Evolutionary conservation across 2,113 vertebrate species (phyloP).

Genomic region (Sciurus niger): DNA sequence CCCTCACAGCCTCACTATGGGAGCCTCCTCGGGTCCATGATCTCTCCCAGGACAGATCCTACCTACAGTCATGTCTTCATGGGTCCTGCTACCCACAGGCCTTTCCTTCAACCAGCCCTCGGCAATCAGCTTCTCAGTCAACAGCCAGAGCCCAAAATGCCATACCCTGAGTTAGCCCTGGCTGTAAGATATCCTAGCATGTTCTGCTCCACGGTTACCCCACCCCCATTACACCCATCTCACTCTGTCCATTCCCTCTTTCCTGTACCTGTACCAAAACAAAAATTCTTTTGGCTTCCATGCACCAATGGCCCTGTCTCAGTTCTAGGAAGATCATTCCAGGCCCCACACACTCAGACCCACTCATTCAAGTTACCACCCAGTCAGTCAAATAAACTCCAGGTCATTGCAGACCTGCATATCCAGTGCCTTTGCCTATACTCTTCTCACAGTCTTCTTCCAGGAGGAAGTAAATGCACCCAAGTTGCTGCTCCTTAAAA

Average conservation of each 20-base stretch:
- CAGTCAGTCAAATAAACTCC: conserved; percentile 43
- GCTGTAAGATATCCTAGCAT: background rate
- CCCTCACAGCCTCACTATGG: background rate
- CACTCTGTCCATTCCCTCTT: background rate
- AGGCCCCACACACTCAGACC: background rate
- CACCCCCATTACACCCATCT: background rate
- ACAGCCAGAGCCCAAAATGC: conserved; percentile 23
- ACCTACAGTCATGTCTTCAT: background rate
- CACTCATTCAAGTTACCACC: conserved; percentile 27
- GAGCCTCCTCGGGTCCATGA: conserved; percentile 16
- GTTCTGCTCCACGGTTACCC: background rate
- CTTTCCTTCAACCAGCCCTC: conserved; percentile 2
- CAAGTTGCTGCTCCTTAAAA: conserved; percentile 42
- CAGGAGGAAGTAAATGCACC: conserved; percentile 75
- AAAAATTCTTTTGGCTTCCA: background rate
- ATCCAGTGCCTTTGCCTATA: conserved; percentile 62
- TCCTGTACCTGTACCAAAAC: conserved; percentile 58
- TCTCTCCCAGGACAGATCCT: conserved; percentile 26
- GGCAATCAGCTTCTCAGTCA: background rate
- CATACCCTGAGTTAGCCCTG: background rate
- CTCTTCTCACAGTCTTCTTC: conserved; percentile 20
- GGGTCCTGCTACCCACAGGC: background rate
- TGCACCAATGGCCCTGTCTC: background rate
- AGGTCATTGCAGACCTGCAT: background rate
- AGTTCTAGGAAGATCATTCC: conserved; percentile 17